A percentile compares a stretch with the other conserved stretches of the same genome.
phyloP scores from a whole-genome alignment of 2,113 vertebrate genomes.

The Danionella cerebrum region DNA sequence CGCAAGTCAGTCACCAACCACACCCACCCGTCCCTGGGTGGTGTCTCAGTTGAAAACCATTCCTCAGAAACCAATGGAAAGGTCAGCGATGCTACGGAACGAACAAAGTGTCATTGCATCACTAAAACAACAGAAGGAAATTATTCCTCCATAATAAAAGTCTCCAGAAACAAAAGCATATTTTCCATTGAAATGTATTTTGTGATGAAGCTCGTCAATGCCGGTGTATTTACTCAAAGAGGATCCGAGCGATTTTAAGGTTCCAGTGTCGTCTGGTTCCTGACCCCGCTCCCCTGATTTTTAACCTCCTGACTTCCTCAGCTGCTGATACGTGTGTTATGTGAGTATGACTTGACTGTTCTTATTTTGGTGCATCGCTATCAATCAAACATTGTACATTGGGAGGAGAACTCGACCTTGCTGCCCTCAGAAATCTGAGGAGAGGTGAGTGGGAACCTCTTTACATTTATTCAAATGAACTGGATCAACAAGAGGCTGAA shows the following conservation, averaged over 20 bases:
- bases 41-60: too few relatives aligned
- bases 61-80: too few relatives aligned
- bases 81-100: too few relatives aligned
- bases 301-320: conserved; percentile 28
- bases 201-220: conserved; percentile 6
- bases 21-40: too few relatives aligned
- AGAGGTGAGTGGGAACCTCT: conserved; percentile 34
- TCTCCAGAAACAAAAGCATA: too few relatives aligned
- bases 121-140: too few relatives aligned
- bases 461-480: conserved; percentile 14
- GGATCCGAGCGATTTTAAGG: conserved; percentile 39
- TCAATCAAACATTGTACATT: conserved; percentile 45
- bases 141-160: too few relatives aligned
- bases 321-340: conserved; percentile 43
- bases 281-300: conserved; percentile 35
- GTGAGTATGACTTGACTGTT: conserved; percentile 32
- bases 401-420: conserved; percentile 35
- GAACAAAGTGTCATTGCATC: too few relatives aligned
- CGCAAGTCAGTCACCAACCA: too few relatives aligned
- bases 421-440: conserved; percentile 39
- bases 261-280: conserved; percentile 18
- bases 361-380: conserved; percentile 48
- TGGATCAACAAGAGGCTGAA: conserved; percentile 26
- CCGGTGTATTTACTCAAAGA: conserved; percentile 24
- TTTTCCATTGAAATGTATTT: too few relatives aligned